These are phyloP conservation scores for Tangara arthus DNA, from an alignment of 2,797 vertebrate species.

Conservation along the genomic window DNA sequence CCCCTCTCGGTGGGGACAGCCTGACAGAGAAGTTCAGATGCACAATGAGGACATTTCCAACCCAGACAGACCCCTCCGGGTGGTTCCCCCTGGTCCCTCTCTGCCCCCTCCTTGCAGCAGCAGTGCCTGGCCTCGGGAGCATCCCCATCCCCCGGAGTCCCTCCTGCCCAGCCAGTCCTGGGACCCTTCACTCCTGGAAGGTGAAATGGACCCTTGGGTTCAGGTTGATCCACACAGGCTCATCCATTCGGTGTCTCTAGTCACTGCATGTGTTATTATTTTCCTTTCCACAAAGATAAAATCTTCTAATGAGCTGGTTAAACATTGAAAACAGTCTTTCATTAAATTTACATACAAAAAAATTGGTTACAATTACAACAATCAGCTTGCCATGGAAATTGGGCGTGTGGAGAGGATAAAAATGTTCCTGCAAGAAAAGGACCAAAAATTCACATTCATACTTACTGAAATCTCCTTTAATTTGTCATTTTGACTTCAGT, in stretches of 20 bases:
- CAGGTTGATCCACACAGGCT: background rate
- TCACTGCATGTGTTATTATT: background rate
- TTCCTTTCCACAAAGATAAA: slow-evolving; percentile 16
- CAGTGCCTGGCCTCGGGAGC: background rate
- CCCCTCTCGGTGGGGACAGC: background rate
- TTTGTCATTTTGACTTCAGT: background rate
- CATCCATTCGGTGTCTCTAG: background rate
- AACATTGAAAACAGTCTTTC: slow-evolving; percentile 46
- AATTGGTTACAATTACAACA: slow-evolving; percentile 27
- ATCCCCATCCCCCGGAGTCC: rapidly evolving
- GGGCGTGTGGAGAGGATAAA: background rate
- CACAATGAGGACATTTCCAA: background rate
- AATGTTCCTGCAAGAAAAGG: background rate
- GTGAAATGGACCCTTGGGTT: background rate
- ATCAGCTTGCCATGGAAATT: slow-evolving; percentile 16
- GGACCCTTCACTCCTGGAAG: background rate
- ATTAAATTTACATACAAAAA: slow-evolving; percentile 60
- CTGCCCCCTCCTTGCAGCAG: background rate
- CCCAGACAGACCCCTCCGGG: rapidly evolving
- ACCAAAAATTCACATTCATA: background rate
- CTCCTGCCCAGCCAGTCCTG: rapidly evolving
- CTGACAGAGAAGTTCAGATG: background rate
- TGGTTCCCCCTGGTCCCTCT: background rate
- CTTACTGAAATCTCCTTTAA: background rate
- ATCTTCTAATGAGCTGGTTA: slow-evolving; percentile 42